These are phyloP conservation scores for Sarotherodon lohbergeri DNA, from an alignment of 2,113 vertebrate species.

Conservation along the genomic window DNA sequence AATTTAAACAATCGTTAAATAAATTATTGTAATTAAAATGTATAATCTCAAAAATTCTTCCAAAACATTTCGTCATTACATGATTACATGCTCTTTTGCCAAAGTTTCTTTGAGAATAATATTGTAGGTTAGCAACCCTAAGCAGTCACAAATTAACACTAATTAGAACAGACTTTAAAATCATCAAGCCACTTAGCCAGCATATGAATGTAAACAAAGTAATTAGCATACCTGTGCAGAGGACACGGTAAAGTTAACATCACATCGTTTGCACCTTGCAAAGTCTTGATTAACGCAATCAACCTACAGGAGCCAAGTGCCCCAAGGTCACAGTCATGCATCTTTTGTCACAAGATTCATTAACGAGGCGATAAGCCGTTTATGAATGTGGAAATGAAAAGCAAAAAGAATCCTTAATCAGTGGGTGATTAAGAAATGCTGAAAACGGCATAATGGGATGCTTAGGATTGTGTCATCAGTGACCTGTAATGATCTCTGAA, in stretches of 20 bases:
- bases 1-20: neutral
- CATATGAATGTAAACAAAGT: conserved; percentile 21
- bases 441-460: neutral
- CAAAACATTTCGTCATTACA: fast-evolving
- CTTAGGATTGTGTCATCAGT: neutral
- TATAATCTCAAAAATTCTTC: neutral
- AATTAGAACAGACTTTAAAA: conserved; percentile 30
- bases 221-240: conserved; percentile 1
- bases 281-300: conserved; percentile 14
- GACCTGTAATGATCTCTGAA: neutral
- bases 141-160: conserved; percentile 8
- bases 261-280: neutral
- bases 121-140: neutral
- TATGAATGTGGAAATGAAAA: neutral
- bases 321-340: conserved; percentile 22
- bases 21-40: neutral
- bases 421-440: neutral
- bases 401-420: neutral
- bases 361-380: neutral
- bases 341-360: conserved; percentile 29
- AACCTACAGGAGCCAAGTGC: neutral
- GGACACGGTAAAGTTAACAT: neutral
- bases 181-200: conserved; percentile 7
- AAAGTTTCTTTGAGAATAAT: neutral
- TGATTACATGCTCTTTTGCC: neutral